Percentiles rank a stretch among this genome's conserved stretches.
Conservation (phyloP, 2,797 vertebrate species). For the Tapera naevia region DNA sequence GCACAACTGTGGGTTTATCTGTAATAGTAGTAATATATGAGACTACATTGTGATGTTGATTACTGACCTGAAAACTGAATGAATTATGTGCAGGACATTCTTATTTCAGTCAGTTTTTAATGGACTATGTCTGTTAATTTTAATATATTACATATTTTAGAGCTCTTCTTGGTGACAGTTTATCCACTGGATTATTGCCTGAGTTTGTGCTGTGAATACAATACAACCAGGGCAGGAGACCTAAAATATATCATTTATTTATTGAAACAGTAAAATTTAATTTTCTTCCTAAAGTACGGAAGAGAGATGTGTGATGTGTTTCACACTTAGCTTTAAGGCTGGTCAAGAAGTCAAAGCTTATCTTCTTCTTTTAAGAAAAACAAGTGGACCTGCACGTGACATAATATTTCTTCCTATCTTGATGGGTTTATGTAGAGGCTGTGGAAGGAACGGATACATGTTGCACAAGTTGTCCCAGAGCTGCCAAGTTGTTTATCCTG, state of each 20-base stretch:
- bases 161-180: background rate
- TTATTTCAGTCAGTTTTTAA: background rate
- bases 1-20: background rate
- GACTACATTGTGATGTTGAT: background rate
- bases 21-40: background rate
- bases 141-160: background rate
- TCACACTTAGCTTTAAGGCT: background rate
- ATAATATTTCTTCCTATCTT: background rate
- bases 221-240: background rate
- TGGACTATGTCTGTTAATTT: background rate
- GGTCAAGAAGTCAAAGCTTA: background rate
- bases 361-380: background rate
- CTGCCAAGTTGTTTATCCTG: background rate
- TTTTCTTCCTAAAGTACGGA: background rate
- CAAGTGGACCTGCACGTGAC: background rate
- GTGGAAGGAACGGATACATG: background rate
- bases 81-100: background rate
- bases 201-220: background rate
- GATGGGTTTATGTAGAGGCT: background rate
- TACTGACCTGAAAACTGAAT: background rate
- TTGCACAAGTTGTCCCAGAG: background rate
- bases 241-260: background rate
- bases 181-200: background rate
- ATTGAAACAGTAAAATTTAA: background rate
- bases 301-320: background rate